Percentiles rank a stretch among this genome's conserved stretches.
Conservation (phyloP, 2,888 invertebrate genomes). For the Caenorhabditis imperialis region DNA sequence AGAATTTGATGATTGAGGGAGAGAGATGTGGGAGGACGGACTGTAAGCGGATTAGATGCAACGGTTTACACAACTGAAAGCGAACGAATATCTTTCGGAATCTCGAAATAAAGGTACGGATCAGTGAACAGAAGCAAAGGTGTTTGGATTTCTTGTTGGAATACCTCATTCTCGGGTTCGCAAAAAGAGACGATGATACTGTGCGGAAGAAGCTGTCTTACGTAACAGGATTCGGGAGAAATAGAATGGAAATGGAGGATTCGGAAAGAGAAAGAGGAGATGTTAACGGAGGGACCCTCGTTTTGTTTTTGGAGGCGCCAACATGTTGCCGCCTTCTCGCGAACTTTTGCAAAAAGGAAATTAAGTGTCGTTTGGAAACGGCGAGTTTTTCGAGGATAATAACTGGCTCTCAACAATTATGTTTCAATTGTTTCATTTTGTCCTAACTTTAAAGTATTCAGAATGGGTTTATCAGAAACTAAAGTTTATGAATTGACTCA, state of each 20-base stretch:
- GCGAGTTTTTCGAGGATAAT: too few relatives aligned
- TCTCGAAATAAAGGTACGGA: slow-evolving; percentile 25
- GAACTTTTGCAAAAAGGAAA: too few relatives aligned
- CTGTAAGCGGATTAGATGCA: slow-evolving; percentile 26
- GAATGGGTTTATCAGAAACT: too few relatives aligned
- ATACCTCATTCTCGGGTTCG: slow-evolving; percentile 24
- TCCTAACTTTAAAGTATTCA: too few relatives aligned
- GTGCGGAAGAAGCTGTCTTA: slow-evolving; percentile 18
- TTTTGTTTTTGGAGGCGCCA: too few relatives aligned
- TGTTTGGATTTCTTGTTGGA: slow-evolving; percentile 12
- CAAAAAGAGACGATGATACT: slow-evolving; percentile 25
- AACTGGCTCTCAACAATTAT: too few relatives aligned
- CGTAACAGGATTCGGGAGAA: slow-evolving; percentile 36
- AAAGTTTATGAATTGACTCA: too few relatives aligned
- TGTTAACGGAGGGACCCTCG: too few relatives aligned
- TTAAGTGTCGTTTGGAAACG: too few relatives aligned
- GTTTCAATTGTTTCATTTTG: too few relatives aligned
- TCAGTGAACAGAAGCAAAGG: slow-evolving; percentile 16
- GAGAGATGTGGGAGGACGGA: neutral
- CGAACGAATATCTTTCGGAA: neutral
- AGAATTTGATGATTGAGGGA: neutral
- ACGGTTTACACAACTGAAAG: slow-evolving; percentile 5
- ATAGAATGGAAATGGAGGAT: neutral
- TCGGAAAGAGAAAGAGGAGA: slow-evolving; percentile 1
- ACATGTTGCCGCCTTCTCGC: too few relatives aligned